Evolutionary conservation across 2,888 invertebrate genomes (phyloP).

Genomic region (Caenorhabditis uteleia): DNA sequence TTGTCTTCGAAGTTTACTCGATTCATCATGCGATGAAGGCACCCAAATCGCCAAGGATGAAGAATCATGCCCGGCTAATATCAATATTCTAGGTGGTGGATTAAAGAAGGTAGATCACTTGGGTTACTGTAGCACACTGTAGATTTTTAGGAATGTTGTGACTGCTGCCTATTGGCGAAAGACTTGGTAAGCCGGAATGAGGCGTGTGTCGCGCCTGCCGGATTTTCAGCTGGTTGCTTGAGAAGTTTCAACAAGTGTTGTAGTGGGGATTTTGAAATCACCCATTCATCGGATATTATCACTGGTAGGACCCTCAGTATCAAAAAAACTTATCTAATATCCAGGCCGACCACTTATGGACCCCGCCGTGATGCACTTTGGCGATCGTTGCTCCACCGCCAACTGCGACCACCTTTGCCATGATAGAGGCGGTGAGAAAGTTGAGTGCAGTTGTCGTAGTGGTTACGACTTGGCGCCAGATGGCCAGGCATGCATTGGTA

Average conservation of each 20-base stretch:
- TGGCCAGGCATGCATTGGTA: constrained; percentile 64
- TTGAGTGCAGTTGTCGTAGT: constrained; percentile 65
- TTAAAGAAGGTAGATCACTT: constrained; percentile 52
- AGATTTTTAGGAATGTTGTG: constrained; percentile 66
- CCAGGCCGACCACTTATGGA: constrained; percentile 38
- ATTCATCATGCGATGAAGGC: constrained; percentile 60
- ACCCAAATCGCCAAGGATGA: constrained; percentile 43
- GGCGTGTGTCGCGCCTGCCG: constrained; percentile 61
- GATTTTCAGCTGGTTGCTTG: constrained; percentile 63
- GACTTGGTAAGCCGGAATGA: constrained; percentile 60
- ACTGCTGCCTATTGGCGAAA: constrained; percentile 68
- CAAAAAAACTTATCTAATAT: neutral
- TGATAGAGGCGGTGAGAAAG: constrained; percentile 56
- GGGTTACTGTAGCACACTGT: neutral
- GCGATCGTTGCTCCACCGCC: constrained; percentile 58
- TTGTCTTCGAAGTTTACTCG: constrained; percentile 66
- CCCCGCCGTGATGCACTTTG: constrained; percentile 40
- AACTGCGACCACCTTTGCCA: constrained; percentile 68
- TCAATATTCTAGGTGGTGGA: constrained; percentile 64
- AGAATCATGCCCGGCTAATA: constrained; percentile 48
- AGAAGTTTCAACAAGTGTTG: constrained; percentile 67
- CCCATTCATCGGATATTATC: constrained; percentile 33
- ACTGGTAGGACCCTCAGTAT: constrained; percentile 22
- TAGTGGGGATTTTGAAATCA: constrained; percentile 39
- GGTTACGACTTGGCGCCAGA: constrained; percentile 67